Evolutionary conservation across 2,113 vertebrate genomes (phyloP).

Genomic region (Clarias batrachus): DNA sequence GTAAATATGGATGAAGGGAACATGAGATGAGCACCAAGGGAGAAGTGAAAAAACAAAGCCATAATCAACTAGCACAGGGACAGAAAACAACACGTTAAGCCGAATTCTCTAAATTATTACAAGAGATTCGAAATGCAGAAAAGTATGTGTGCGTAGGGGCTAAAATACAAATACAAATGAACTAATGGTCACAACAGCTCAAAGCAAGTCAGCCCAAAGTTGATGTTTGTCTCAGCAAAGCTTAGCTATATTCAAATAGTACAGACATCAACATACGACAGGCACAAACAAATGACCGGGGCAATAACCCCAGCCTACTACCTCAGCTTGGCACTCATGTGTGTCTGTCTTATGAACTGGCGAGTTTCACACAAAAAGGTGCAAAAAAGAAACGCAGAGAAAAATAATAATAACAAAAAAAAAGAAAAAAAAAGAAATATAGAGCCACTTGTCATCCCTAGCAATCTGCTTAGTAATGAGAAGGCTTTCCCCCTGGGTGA

Average conservation of each 20-base stretch:
- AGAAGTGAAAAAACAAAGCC: conserved; percentile 59
- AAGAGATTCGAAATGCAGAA: conserved; percentile 1
- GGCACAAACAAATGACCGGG: not conserved
- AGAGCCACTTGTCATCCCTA: conserved; percentile 62
- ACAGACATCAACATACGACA: not conserved
- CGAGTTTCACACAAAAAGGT: conserved; percentile 44
- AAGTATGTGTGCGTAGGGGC: not conserved
- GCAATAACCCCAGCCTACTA: not conserved
- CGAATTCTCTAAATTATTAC: conserved; percentile 39
- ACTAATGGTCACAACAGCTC: not conserved
- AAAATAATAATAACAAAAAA: conserved; percentile 53
- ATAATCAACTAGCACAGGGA: conserved; percentile 63
- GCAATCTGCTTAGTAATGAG: conserved; percentile 68
- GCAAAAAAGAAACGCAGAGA: conserved; percentile 23
- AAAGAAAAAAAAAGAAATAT: conserved; percentile 57
- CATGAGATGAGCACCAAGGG: conserved; percentile 58
- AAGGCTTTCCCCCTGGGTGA: conserved; percentile 66
- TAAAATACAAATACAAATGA: not conserved
- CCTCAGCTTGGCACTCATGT: not conserved
- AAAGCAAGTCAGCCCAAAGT: conserved; percentile 15
- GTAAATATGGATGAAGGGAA: conserved; percentile 81
- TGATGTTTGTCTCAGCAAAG: not conserved
- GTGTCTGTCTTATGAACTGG: conserved; percentile 51
- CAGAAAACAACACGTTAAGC: conserved; percentile 48
- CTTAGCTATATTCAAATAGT: not conserved